phyloP scores from a whole-genome alignment of 2,797 vertebrate genomes.

The Sternarchorhynchus goeldii region DNA sequence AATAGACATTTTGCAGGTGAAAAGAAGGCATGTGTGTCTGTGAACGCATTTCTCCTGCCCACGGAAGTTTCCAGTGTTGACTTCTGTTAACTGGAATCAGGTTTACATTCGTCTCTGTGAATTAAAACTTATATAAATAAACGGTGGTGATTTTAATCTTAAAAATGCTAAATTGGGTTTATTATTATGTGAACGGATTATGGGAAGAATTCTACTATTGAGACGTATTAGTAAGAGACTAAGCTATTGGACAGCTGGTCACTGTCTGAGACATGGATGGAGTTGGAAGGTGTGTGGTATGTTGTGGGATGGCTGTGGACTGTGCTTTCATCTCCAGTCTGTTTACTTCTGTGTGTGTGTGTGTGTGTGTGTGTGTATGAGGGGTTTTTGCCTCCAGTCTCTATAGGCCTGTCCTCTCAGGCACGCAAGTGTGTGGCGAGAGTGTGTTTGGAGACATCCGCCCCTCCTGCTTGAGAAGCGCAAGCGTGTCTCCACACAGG shows the following conservation, averaged over 20 bases:
- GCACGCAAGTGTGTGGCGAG: background rate
- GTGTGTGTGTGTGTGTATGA: no score
- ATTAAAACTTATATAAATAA: background rate
- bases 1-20: conserved; percentile 4
- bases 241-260: no score
- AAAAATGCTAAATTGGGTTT: background rate
- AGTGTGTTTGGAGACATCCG: background rate
- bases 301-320: background rate
- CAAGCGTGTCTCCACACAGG: no score
- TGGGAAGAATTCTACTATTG: no score
- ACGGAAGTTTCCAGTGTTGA: no score
- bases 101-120: background rate
- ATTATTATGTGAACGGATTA: background rate
- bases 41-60: conserved; percentile 27
- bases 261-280: no score
- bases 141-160: background rate
- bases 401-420: background rate
- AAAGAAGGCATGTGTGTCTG: background rate
- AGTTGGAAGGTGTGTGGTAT: background rate
- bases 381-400: background rate
- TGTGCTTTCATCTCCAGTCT: background rate
- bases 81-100: background rate
- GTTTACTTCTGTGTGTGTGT: no score
- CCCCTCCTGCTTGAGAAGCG: no score
- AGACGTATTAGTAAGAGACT: no score